These are phyloP conservation scores for Spisula subtruncata DNA, from an alignment of 2,888 invertebrate species.

Conservation along the genomic window DNA sequence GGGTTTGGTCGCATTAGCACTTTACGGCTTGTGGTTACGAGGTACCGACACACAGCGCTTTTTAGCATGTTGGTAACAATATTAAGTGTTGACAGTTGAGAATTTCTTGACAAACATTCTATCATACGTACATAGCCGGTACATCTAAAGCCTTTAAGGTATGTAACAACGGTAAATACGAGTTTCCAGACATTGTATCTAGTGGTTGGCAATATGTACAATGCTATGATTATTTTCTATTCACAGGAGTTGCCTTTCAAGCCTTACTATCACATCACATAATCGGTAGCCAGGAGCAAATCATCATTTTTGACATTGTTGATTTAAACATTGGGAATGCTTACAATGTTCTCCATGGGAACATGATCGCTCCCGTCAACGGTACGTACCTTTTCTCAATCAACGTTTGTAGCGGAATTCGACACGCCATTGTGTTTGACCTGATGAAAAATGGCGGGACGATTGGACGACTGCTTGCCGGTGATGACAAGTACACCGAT, in stretches of 20 bases:
- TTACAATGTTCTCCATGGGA: slow-evolving; percentile 42
- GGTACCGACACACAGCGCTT: too few relatives aligned
- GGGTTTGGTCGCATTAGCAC: too few relatives aligned
- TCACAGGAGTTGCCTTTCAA: slow-evolving; percentile 26
- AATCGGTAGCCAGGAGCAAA: slow-evolving; percentile 19
- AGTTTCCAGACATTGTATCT: too few relatives aligned
- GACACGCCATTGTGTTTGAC: slow-evolving; percentile 29
- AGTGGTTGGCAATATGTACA: too few relatives aligned
- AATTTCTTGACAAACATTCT: too few relatives aligned
- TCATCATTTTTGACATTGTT: slow-evolving; percentile 21
- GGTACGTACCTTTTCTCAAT: slow-evolving; percentile 45
- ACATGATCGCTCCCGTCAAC: slow-evolving; percentile 22
- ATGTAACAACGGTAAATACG: too few relatives aligned
- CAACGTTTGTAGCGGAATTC: not conserved
- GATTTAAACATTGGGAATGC: slow-evolving; percentile 39
- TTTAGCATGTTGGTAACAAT: too few relatives aligned
- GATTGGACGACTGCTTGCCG: slow-evolving; percentile 25
- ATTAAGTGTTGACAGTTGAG: too few relatives aligned
- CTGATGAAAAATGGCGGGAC: not conserved
- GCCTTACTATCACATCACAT: not conserved
- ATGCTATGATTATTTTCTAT: not conserved
- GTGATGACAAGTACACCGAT: not conserved
- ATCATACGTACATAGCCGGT: too few relatives aligned
- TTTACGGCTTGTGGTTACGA: too few relatives aligned
- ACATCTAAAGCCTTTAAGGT: too few relatives aligned